These are phyloP conservation scores for Scaptomyza cyrtandrae DNA, from an alignment of 2,888 invertebrate species.

Conservation along the genomic window DNA sequence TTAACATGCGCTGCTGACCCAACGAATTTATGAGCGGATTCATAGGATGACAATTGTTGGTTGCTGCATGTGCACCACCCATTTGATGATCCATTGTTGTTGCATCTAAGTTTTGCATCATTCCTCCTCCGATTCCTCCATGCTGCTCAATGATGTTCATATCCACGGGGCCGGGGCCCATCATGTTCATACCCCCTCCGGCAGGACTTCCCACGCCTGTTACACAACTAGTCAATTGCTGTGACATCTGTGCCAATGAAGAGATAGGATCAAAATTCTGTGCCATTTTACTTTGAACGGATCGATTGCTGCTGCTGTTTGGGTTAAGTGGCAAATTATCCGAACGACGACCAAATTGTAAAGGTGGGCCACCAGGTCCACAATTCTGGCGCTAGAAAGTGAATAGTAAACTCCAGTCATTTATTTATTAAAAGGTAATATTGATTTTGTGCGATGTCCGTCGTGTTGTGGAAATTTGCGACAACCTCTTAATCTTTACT, in stretches of 20 bases:
- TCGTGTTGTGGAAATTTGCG: not conserved
- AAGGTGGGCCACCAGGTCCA: conserved; percentile 51
- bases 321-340: conserved; percentile 89
- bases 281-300: conserved; percentile 87
- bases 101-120: conserved; percentile 82
- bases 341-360: conserved; percentile 85
- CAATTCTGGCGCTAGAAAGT: conserved; percentile 63
- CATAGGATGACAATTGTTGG: conserved; percentile 73
- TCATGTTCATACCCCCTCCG: conserved; percentile 63
- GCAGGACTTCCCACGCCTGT: conserved; percentile 82
- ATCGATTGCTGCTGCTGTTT: conserved; percentile 86
- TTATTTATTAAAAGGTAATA: not conserved
- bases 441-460: no score
- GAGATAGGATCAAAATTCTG: conserved; percentile 95
- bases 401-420: not conserved
- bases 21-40: conserved; percentile 85
- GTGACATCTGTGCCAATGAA: conserved; percentile 97
- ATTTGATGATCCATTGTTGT: conserved; percentile 81
- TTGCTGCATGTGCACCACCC: conserved; percentile 49
- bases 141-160: conserved; percentile 74
- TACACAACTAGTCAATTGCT: conserved; percentile 92
- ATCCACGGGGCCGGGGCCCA: conserved; percentile 64
- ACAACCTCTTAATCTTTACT: no score
- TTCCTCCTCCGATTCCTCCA: conserved; percentile 24
- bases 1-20: conserved; percentile 86